Evolutionary conservation across 2,113 vertebrate species (phyloP).

Genomic region (Spheniscus mendiculus): DNA sequence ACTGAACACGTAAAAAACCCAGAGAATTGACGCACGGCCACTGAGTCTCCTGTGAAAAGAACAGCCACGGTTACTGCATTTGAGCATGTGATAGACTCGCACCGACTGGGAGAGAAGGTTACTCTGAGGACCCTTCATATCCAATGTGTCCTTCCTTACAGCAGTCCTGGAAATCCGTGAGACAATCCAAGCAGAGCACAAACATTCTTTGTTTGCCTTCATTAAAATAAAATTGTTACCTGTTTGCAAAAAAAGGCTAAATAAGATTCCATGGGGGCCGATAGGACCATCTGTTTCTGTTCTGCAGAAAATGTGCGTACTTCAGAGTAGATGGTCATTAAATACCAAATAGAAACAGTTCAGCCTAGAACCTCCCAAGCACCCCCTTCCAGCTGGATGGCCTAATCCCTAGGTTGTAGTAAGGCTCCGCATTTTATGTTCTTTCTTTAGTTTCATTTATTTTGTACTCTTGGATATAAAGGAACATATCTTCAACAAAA

Average conservation of each 20-base stretch:
- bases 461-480: not conserved
- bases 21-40: not conserved
- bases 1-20: not conserved
- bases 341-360: not conserved
- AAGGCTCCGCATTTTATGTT: not conserved
- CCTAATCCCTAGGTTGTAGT: not conserved
- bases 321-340: not conserved
- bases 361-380: not conserved
- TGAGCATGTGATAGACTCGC: not conserved
- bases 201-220: not conserved
- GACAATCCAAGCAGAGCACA: not conserved
- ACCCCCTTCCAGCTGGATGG: not conserved
- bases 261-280: not conserved
- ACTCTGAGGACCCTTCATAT: not conserved
- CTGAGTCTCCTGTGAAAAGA: not conserved
- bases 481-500: not conserved
- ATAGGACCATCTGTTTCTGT: not conserved
- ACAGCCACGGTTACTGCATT: not conserved
- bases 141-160: not conserved
- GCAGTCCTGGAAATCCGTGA: not conserved
- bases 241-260: not conserved
- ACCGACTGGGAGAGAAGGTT: not conserved
- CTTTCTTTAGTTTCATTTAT: not conserved
- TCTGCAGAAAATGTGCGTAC: not conserved
- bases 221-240: not conserved